Conservation (phyloP, 2,797 vertebrate species). For the Neopelma chrysocephalum region DNA sequence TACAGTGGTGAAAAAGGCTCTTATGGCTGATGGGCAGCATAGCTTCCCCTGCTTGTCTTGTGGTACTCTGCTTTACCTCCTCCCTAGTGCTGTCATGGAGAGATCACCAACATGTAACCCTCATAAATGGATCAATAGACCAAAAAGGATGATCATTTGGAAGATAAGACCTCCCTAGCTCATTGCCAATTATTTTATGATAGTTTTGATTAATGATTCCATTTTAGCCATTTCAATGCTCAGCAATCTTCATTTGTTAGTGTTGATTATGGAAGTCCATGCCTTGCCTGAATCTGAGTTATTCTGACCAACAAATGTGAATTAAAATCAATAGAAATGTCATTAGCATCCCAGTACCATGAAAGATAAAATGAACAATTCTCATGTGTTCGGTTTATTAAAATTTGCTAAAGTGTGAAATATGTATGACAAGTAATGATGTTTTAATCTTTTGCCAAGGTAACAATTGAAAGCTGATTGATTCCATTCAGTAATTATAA, state of each 20-base stretch:
- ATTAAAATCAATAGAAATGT: constrained; percentile 81
- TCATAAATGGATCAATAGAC: constrained; percentile 61
- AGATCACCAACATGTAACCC: constrained; percentile 22
- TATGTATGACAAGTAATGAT: constrained; percentile 77
- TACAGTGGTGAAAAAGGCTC: neutral
- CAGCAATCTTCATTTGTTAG: constrained; percentile 73
- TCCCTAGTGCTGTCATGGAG: constrained; percentile 44
- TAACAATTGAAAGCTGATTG: constrained; percentile 83
- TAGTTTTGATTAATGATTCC: constrained; percentile 75
- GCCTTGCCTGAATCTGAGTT: constrained; percentile 69
- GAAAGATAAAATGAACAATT: constrained; percentile 77
- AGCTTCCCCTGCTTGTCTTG: neutral
- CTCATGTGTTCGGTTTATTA: constrained; percentile 81
- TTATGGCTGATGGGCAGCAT: neutral
- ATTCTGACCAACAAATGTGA: constrained; percentile 73
- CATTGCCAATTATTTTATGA: constrained; percentile 69
- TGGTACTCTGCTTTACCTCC: neutral
- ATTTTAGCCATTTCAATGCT: constrained; percentile 71
- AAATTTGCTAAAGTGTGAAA: constrained; percentile 80
- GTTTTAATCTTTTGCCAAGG: constrained; percentile 81
- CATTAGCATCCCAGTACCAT: constrained; percentile 72
- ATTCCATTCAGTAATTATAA: constrained; percentile 83
- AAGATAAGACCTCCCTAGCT: constrained; percentile 58
- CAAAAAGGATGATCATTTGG: constrained; percentile 64
- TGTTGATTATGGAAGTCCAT: constrained; percentile 67